Evolutionary conservation across 2,113 vertebrate species (phyloP), one percentile per base, ranked within the genome.

Genomic region (Calyptommatus sinebrachiatus): DNA sequence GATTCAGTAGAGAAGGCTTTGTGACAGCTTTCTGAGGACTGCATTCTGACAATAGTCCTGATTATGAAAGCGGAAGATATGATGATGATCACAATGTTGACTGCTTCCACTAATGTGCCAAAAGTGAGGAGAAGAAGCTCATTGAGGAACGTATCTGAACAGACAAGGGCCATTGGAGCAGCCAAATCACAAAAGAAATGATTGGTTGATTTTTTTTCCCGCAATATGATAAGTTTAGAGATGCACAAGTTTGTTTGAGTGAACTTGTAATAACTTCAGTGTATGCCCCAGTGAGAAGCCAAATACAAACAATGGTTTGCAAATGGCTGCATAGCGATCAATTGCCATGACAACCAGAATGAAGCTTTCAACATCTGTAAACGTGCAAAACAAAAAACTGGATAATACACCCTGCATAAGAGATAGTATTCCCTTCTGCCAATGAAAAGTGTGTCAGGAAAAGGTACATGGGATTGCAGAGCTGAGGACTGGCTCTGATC

Each of bases 1-100:
- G 0, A 31, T 86, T 7, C 93, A 77, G 31, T 93, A 2, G 76
- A 91, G 57, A 93, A 90, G 8, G 90, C 86, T 86, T 88, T 95
- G 9, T 63, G 75, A 71, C 77, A 81, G 0, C 87, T 90, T n/a
- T 81, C 8, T 0, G 84, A 76, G 0, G 86, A 90, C 9, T 0
- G 28, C 11, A 83, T 89, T 81, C 66, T 90, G 82, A 93, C 28
- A 73, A 92, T 83, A 1, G 89, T 83, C 21, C 61, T 31, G 1
- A 84, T 69, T 0, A 93, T 91, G 76, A 90, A 91, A 12, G 84
- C 1, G 3, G 91, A 92, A 26, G 90, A 92, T 66, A 84, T 16
- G 22, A 86, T 22, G 31, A 90, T 85, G 5, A 61, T 76, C 57
- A 35, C 18, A 65, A 46, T 81, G 79, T 53, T 41, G 31, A 67